phyloP scores from a whole-genome alignment of 92 coral and sea anemone genomes.

The Paragorgia papillata region DNA sequence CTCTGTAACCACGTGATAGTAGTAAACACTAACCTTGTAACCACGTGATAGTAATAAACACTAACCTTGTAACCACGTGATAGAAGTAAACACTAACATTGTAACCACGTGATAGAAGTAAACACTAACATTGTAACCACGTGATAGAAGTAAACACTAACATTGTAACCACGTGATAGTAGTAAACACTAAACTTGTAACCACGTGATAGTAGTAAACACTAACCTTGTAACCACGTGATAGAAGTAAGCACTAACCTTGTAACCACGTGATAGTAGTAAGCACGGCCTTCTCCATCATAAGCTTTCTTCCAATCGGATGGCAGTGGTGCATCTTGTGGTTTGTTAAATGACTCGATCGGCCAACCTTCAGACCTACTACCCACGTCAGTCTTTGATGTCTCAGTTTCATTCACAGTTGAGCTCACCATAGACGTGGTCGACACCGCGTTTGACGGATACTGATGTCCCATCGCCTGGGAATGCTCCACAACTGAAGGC shows the following conservation, averaged over 20 bases:
- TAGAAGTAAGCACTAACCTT: constrained; percentile 85
- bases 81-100: constrained; percentile 87
- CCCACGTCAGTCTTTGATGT: neutral
- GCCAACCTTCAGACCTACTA: constrained; percentile 1
- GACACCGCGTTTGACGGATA: constrained; percentile 8
- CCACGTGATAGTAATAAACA: constrained; percentile 86
- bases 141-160: constrained; percentile 91
- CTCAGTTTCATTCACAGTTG: constrained; percentile 13
- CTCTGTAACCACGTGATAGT: constrained; percentile 87
- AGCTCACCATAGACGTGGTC: constrained; percentile 15
- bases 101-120: constrained; percentile 91
- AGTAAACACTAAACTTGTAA: constrained; percentile 88
- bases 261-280: constrained; percentile 92
- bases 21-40: constrained; percentile 88
- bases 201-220: constrained; percentile 86
- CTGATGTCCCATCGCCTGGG: constrained; percentile 13
- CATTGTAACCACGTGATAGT: constrained; percentile 85
- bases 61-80: constrained; percentile 86
- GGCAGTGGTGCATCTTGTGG: constrained; percentile 61
- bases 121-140: constrained; percentile 79
- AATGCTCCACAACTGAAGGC: constrained; percentile 29
- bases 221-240: constrained; percentile 86
- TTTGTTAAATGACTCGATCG: constrained; percentile 68
- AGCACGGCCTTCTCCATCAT: constrained; percentile 89
- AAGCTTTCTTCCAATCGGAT: constrained; percentile 91